Evolutionary conservation across 2,113 vertebrate genomes (phyloP).

Genomic region (Nibea coibor): DNA sequence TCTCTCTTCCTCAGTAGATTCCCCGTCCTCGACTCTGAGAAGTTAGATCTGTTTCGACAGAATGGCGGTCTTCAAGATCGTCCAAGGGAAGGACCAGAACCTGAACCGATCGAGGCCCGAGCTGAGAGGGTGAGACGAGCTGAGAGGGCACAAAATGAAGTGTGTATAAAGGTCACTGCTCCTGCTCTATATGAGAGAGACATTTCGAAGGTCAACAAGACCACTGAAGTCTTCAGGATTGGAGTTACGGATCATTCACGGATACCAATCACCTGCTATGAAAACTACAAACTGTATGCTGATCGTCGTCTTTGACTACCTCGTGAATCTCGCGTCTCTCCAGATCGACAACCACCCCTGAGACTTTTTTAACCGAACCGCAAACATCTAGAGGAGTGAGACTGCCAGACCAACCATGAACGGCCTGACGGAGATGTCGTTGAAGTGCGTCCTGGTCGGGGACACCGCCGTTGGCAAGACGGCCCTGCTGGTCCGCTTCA

Average conservation of each 20-base stretch:
- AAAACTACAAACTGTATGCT: not conserved
- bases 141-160: slow-evolving; percentile 1
- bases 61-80: not conserved
- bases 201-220: not conserved
- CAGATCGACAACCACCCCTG: not conserved
- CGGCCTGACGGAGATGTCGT: slow-evolving; percentile 82
- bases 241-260: slow-evolving; percentile 4
- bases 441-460: slow-evolving; percentile 96
- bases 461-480: slow-evolving; percentile 96
- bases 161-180: not conserved
- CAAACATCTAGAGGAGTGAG: not conserved
- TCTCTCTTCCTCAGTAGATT: slow-evolving; percentile 24
- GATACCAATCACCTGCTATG: not conserved
- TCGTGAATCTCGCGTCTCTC: not conserved
- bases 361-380: slow-evolving; percentile 1
- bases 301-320: not conserved
- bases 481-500: slow-evolving; percentile 93
- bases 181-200: not conserved
- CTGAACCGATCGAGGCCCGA: not conserved
- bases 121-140: slow-evolving; percentile 8
- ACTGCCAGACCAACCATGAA: slow-evolving; percentile 65
- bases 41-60: not conserved
- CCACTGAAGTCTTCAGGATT: slow-evolving; percentile 1
- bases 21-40: not conserved
- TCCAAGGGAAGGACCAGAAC: slow-evolving; percentile 9